Conservation (phyloP, 2,113 vertebrate species). For the Hyperopisus bebe region DNA sequence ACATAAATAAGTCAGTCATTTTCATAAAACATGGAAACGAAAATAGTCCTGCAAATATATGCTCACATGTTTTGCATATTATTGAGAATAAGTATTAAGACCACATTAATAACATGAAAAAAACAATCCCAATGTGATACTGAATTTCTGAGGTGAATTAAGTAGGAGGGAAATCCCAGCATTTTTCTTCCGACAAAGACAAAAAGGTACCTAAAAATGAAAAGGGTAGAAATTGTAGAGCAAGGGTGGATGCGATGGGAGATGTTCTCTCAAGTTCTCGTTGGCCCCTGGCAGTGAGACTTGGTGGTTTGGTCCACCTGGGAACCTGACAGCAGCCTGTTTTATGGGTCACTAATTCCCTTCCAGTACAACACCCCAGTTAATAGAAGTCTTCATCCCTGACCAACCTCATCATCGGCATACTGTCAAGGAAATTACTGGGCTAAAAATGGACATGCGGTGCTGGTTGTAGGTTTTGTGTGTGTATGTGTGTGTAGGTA, state of each 20-base stretch:
- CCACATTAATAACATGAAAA: not conserved
- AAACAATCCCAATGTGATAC: not conserved
- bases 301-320: conserved; percentile 57
- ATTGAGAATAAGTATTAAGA: not conserved
- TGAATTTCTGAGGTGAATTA: not conserved
- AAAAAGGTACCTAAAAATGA: not conserved
- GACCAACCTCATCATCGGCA: conserved; percentile 71
- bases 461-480: conserved; percentile 27
- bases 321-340: conserved; percentile 59
- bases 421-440: conserved; percentile 65
- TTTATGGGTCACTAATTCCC: conserved; percentile 66
- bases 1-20: not conserved
- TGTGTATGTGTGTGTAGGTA: conserved; percentile 11
- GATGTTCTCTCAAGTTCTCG: conserved; percentile 19
- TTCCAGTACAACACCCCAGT: conserved; percentile 68
- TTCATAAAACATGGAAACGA: conserved; percentile 9
- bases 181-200: not conserved
- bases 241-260: not conserved
- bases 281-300: conserved; percentile 39
- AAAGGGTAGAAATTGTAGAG: not conserved
- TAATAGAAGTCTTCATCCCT: conserved; percentile 75
- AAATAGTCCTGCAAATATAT: not conserved
- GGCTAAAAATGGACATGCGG: conserved; percentile 59
- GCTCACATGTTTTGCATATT: not conserved
- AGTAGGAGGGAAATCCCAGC: not conserved